These are phyloP conservation scores for Echinops telfairi DNA, from an alignment of 2,113 vertebrate genomes.

Conservation along the genomic window DNA sequence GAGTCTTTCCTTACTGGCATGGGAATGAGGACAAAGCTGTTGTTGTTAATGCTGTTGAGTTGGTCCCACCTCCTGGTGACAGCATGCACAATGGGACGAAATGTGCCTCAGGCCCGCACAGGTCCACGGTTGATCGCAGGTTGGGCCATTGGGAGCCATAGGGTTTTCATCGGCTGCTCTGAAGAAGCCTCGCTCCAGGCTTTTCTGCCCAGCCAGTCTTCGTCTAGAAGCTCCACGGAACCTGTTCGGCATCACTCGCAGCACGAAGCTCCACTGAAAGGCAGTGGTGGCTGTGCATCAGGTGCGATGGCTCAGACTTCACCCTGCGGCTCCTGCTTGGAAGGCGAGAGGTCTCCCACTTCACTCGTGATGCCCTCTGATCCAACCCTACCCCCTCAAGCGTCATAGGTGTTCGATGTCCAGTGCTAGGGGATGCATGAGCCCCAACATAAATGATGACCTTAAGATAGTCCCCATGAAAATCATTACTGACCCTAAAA, in stretches of 20 bases:
- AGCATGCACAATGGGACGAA: neutral
- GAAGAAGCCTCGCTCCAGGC: neutral
- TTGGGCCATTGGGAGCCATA: neutral
- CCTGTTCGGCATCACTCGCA: neutral
- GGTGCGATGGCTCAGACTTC: neutral
- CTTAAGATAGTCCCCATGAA: neutral
- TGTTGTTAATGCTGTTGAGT: neutral
- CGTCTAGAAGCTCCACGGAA: neutral
- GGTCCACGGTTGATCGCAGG: neutral
- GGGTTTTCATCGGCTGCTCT: neutral
- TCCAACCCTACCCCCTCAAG: neutral
- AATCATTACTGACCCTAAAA: neutral
- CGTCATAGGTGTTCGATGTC: too few species aligned
- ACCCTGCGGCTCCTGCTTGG: neutral
- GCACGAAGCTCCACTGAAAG: neutral
- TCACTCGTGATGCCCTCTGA: neutral
- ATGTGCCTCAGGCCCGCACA: neutral
- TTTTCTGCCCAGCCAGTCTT: neutral
- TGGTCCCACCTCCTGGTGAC: neutral
- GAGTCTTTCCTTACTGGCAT: neutral
- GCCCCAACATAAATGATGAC: neutral
- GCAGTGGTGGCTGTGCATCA: neutral
- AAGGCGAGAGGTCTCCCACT: neutral
- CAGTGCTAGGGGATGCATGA: neutral
- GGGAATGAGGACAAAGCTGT: neutral